These are phyloP conservation scores for Darevskia mixta DNA, from an alignment of 2,797 vertebrate species.

Conservation along the genomic window DNA sequence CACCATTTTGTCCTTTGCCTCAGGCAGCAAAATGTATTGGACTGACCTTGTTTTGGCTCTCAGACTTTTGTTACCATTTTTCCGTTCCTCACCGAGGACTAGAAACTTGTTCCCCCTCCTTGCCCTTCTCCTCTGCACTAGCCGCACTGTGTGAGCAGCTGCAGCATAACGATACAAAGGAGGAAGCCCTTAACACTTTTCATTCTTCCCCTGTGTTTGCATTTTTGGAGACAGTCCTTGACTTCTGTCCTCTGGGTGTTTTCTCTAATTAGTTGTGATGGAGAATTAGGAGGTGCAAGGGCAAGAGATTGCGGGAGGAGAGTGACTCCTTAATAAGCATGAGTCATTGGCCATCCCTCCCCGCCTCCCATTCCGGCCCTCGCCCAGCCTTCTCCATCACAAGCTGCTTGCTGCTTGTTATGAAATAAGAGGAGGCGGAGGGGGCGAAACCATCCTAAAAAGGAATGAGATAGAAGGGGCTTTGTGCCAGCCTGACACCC, in stretches of 20 bases:
- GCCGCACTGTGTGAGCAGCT: not conserved
- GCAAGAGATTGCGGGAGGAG: not conserved
- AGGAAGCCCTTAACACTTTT: constrained; percentile 23
- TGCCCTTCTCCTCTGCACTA: no score
- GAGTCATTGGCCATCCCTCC: constrained; percentile 5
- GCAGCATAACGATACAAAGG: not conserved
- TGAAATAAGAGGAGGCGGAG: constrained; percentile 24
- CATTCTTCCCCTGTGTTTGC: not conserved
- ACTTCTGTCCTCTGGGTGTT: constrained; percentile 11
- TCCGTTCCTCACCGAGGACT: not conserved
- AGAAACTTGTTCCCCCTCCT: not conserved
- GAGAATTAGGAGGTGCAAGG: constrained; percentile 51
- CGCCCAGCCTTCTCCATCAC: constrained; percentile 18
- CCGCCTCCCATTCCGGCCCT: not conserved
- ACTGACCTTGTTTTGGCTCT: not conserved
- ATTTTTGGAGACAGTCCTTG: constrained; percentile 28
- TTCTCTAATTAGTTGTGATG: constrained; percentile 43
- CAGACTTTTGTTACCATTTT: not conserved
- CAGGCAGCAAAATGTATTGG: not conserved
- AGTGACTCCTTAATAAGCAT: constrained; percentile 26
- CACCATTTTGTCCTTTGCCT: not conserved
- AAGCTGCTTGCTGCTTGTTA: constrained; percentile 6
- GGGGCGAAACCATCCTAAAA: not conserved
- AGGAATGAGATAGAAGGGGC: constrained; percentile 41
- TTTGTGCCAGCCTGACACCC: constrained; percentile 50